Conservation (phyloP, 30 jellyfish, hydroid and myxozoan genomes). For the Haliclystus octoradiatus region DNA sequence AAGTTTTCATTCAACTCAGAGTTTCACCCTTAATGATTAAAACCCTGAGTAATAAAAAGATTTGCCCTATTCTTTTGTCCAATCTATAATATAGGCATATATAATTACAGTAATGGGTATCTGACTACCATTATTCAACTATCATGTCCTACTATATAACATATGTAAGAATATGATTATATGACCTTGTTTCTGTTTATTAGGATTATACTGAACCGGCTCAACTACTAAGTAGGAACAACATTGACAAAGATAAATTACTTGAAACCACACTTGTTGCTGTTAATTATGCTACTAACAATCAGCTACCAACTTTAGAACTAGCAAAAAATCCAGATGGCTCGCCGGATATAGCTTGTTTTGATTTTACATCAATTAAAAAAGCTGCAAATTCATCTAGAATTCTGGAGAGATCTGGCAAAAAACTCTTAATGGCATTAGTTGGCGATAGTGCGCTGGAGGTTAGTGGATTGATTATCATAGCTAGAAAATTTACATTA, state of each 20-base stretch:
- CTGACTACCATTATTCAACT: too few relatives aligned
- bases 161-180: too few relatives aligned
- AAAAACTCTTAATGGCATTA: slow-evolving; percentile 64
- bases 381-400: slow-evolving; percentile 94
- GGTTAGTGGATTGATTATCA: slow-evolving; percentile 21
- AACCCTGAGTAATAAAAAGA: too few relatives aligned
- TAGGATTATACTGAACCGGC: slow-evolving; percentile 79
- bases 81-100: too few relatives aligned
- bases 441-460: slow-evolving; percentile 94
- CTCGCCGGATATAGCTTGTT: slow-evolving; percentile 88
- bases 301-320: slow-evolving; percentile 51
- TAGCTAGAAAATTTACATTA: neutral
- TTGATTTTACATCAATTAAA: slow-evolving; percentile 91
- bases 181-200: too few relatives aligned
- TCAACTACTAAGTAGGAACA: slow-evolving; percentile 55
- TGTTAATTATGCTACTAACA: slow-evolving; percentile 89
- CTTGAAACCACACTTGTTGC: slow-evolving; percentile 61
- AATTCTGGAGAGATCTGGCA: slow-evolving; percentile 70
- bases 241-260: slow-evolving; percentile 54
- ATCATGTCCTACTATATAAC: too few relatives aligned
- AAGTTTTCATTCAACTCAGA: too few relatives aligned
- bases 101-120: too few relatives aligned
- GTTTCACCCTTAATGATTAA: too few relatives aligned
- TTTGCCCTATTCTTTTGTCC: too few relatives aligned
- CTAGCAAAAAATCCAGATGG: slow-evolving; percentile 65